These are phyloP conservation scores for Etia nguti DNA, from an alignment of 2,113 vertebrate species.

Conservation along the genomic window DNA sequence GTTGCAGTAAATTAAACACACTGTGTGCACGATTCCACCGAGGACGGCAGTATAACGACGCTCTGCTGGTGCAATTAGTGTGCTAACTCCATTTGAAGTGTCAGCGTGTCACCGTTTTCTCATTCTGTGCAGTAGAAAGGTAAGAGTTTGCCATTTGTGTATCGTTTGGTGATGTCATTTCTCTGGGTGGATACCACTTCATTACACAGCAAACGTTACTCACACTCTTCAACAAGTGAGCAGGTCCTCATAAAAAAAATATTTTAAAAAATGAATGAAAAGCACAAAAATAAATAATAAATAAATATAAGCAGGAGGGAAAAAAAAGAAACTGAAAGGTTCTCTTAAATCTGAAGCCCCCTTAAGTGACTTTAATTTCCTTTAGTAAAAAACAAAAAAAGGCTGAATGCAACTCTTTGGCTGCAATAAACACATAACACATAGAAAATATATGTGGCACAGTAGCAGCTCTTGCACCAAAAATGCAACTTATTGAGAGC, in stretches of 20 bases:
- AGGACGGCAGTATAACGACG: background rate
- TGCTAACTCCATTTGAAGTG: constrained; percentile 31
- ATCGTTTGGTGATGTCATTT: constrained; percentile 68
- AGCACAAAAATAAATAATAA: constrained; percentile 42
- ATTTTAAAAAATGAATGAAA: background rate
- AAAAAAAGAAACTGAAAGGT: background rate
- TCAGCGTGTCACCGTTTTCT: constrained; percentile 6
- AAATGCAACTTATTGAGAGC: background rate
- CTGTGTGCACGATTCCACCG: constrained; percentile 36
- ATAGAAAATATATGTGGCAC: background rate
- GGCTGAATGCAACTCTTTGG: background rate
- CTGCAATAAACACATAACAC: background rate
- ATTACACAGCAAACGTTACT: constrained; percentile 66
- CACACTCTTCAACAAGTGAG: constrained; percentile 55
- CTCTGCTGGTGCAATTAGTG: constrained; percentile 42
- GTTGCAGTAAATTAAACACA: constrained; percentile 44
- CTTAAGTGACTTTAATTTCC: constrained; percentile 32
- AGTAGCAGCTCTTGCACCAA: background rate
- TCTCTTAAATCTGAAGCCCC: constrained; percentile 18
- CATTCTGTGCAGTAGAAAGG: background rate
- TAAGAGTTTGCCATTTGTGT: background rate
- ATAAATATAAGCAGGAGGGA: constrained; percentile 32
- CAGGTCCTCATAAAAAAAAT: constrained; percentile 39
- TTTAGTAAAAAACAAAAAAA: background rate
- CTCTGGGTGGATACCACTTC: constrained; percentile 73